Base-by-base conservation (phyloP, 2,797 vertebrate genomes). In the Columba guinea region DNA sequence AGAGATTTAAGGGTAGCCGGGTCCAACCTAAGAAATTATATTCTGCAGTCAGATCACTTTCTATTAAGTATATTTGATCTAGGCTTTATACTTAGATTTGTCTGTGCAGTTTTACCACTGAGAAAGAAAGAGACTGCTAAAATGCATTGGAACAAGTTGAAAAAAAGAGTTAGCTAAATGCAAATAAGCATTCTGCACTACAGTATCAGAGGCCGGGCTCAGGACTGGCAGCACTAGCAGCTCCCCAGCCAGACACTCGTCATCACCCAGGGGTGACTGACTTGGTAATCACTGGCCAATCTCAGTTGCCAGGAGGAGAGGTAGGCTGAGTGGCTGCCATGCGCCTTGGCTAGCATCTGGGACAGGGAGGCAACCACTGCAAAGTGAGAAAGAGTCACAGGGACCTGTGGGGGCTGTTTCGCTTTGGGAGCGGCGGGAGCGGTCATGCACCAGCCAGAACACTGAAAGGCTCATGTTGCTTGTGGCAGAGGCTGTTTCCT, bases 391-490 rank as follows among this genome's bases (percentile, higher is more conserved):
- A 77, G 15, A 87, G 24, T 49, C 39, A 27, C 20, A 14, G 34
- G 51, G 30, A 48, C 34, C 13, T 53, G 11, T 24, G 14, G 32
- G 4, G 34, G 4, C 14, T 81, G 64, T 22, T 69, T 91, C 28
- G 2, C 9, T 69, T 12, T 41, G 4, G 11, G 26, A 7, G 4
- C 12, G 7, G 32, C 14, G 16, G 1, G 20, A 53, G 41, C 11
- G 7, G 37, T 30, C 2, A 0, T 52, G 19, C 30, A 65, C 7
- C 5, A 10, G 28, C 62, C 1, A 0, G 37, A 82, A 34, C 17
- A 37, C 17, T 37, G 64, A 79, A 58, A 46, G 46, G 28, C 15
- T 67, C 8, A 0, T 20, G 21, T 16, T 7, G 0, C 23, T 17
- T 39, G n/a, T 71, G 49, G 53, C 53, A 62, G 48, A 65, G 52